phyloP scores from a whole-genome alignment of 1,140 invertebrate species.

The Periplaneta americana region DNA sequence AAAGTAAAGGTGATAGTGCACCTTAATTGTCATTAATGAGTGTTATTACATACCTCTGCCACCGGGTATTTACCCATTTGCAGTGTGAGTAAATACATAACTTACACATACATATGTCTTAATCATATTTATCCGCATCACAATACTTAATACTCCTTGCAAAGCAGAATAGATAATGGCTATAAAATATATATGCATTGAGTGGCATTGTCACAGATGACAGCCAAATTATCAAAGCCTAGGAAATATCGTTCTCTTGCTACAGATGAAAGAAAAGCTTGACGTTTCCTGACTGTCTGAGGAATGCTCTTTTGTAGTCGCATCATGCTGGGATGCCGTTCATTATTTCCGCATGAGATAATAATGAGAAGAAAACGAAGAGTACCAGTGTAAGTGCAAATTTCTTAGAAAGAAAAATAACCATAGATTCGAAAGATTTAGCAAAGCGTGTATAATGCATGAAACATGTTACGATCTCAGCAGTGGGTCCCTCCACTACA shows the following conservation, averaged over 20 bases:
- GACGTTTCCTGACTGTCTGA: not conserved
- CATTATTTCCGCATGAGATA: not conserved
- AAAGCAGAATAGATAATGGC: too few relatives aligned
- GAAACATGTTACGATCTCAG: not conserved
- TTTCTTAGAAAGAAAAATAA: not conserved
- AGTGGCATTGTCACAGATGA: not conserved
- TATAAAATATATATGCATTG: too few relatives aligned
- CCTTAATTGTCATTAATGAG: too few relatives aligned
- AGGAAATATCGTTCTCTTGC: not conserved
- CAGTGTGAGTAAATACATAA: too few relatives aligned
- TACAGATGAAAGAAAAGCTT: not conserved
- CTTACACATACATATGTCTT: too few relatives aligned
- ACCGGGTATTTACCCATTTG: too few relatives aligned
- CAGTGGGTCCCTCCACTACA: not conserved
- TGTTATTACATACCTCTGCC: too few relatives aligned
- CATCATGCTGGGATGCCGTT: not conserved
- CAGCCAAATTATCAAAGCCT: not conserved
- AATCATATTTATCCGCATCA: too few relatives aligned
- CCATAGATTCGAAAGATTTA: not conserved
- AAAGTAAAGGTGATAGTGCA: too few relatives aligned
- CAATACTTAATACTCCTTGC: too few relatives aligned
- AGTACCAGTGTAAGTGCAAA: not conserved
- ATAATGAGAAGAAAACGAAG: not conserved
- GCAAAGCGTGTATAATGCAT: not conserved
- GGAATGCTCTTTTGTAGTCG: not conserved